phyloP scores from a whole-genome alignment of 2,797 vertebrate genomes.

The Gephyroberyx darwinii region DNA sequence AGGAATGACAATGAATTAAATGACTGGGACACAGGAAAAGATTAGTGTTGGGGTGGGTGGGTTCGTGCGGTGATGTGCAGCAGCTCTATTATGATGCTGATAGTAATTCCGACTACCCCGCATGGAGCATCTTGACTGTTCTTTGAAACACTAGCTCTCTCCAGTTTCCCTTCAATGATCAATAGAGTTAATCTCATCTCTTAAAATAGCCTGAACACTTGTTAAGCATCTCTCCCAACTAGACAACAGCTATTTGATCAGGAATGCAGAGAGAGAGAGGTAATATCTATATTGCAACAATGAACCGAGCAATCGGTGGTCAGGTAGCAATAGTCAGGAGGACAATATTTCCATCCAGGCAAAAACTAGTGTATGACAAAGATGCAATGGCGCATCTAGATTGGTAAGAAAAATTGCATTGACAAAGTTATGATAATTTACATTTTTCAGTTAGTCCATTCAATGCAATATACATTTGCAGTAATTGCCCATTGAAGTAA shows the following conservation, averaged over 20 bases:
- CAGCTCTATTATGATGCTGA: constrained; percentile 42
- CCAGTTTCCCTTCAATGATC: constrained; percentile 36
- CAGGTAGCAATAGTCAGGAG: not conserved
- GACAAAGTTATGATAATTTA: not conserved
- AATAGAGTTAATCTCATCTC: constrained; percentile 47
- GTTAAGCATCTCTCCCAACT: constrained; percentile 10
- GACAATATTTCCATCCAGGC: constrained; percentile 15
- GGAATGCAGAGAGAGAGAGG: constrained; percentile 16
- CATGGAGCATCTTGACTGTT: constrained; percentile 42
- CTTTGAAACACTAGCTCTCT: constrained; percentile 34
- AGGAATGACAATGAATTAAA: constrained; percentile 28
- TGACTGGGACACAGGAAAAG: constrained; percentile 15
- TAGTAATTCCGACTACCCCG: constrained; percentile 29
- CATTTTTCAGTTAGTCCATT: not conserved
- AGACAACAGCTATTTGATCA: constrained; percentile 43
- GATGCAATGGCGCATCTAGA: not conserved
- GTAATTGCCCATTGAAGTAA: too few species aligned
- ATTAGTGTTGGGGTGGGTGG: constrained; percentile 36
- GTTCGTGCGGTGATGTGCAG: constrained; percentile 19
- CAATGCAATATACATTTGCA: not conserved
- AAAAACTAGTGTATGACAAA: constrained; percentile 13
- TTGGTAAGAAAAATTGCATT: not conserved
- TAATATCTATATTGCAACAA: constrained; percentile 23
- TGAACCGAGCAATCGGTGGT: not conserved
- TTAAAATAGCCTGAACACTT: constrained; percentile 34